Conservation (phyloP, 2,113 vertebrate species). For the Corythaixoides concolor region DNA sequence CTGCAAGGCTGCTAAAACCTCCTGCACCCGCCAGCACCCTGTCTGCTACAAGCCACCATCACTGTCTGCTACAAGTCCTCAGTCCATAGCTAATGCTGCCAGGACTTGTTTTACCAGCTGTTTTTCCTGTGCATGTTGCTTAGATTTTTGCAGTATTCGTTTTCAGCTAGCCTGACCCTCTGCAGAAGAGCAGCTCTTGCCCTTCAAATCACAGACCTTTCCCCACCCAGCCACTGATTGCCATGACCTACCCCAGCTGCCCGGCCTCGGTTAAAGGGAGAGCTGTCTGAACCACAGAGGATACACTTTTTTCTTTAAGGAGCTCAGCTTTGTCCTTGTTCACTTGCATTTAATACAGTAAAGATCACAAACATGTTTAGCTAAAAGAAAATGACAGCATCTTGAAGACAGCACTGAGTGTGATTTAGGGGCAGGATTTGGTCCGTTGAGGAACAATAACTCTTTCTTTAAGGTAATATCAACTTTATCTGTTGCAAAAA, state of each 20-base stretch:
- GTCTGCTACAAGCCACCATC: background rate
- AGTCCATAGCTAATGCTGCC: background rate
- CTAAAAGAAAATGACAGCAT: background rate
- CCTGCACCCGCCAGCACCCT: accelerated
- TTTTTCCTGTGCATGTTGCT: background rate
- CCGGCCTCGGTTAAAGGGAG: background rate
- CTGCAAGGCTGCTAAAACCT: background rate
- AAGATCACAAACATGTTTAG: background rate
- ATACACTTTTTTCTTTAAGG: background rate
- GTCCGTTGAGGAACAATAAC: background rate
- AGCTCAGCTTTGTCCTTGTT: background rate
- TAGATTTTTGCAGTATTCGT: background rate
- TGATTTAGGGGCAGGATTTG: background rate
- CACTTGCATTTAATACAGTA: background rate
- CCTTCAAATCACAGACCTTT: background rate
- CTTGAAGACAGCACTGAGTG: background rate
- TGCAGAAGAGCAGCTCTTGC: background rate
- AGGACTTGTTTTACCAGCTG: background rate
- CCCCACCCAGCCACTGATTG: background rate
- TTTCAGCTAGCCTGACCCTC: background rate
- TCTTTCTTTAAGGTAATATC: background rate
- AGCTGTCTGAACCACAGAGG: background rate
- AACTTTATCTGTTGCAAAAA: background rate
- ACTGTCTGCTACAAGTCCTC: background rate
- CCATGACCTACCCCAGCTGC: background rate